A percentile compares a stretch with the other conserved stretches of the same genome.
Evolutionary conservation across 2,113 vertebrate genomes (phyloP).

Genomic region (Semnornis frantzii): DNA sequence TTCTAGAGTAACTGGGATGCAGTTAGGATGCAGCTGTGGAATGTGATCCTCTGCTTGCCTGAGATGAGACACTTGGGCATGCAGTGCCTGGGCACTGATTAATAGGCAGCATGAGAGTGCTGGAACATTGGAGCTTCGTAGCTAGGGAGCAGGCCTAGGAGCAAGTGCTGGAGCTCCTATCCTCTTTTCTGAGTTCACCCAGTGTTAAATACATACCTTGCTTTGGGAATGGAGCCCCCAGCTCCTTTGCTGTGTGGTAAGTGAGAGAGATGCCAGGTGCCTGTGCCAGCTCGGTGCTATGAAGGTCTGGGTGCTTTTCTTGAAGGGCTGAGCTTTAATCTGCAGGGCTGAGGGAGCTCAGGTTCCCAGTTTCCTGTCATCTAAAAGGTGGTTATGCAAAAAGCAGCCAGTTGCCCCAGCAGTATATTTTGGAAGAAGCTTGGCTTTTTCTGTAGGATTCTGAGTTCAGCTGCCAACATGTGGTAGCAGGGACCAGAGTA

Average conservation of each 20-base stretch:
- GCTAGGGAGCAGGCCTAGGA: background rate
- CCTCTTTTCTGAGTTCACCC: background rate
- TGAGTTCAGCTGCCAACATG: background rate
- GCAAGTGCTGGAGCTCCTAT: background rate
- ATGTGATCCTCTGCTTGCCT: background rate
- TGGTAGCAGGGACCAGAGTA: background rate
- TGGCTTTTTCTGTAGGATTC: background rate
- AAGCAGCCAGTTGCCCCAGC: background rate
- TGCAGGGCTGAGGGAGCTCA: background rate
- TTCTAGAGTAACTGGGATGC: background rate
- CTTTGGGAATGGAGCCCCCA: background rate
- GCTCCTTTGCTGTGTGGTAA: background rate
- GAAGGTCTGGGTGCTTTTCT: background rate
- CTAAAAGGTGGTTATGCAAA: background rate
- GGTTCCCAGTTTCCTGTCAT: background rate
- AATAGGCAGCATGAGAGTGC: background rate
- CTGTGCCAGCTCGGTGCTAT: background rate
- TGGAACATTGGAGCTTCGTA: background rate
- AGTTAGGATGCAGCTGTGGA: background rate
- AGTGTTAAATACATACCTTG: background rate
- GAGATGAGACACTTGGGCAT: background rate
- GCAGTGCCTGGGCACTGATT: background rate
- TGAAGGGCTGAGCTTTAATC: background rate
- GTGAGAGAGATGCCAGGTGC: background rate
- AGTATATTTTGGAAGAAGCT: background rate